A percentile compares a stretch with the other conserved stretches of the same genome.
Conservation (phyloP, 1,140 invertebrate genomes). For the Camponotus vicinus region DNA sequence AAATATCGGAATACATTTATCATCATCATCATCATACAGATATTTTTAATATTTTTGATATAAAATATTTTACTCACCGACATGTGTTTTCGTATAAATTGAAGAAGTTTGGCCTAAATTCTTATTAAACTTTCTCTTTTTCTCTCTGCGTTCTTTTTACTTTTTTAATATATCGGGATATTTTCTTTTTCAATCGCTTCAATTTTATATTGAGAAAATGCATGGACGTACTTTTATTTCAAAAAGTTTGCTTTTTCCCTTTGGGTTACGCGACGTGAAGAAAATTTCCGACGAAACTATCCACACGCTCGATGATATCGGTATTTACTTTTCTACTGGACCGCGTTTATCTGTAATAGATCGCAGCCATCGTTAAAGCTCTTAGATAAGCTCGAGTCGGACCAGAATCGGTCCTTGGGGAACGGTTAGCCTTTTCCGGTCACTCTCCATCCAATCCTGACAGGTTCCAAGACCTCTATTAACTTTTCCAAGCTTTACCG, state of each 20-base stretch:
- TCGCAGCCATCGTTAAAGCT: slow-evolving; percentile 76
- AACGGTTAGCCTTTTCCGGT: slow-evolving; percentile 80
- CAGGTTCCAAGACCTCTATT: slow-evolving; percentile 70
- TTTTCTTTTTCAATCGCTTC: slow-evolving; percentile 12
- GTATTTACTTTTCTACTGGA: slow-evolving; percentile 78
- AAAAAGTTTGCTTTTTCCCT: background rate
- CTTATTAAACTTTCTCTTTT: background rate
- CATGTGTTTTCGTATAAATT: background rate
- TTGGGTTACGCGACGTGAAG: background rate
- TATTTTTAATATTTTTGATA: background rate
- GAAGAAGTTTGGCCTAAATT: background rate
- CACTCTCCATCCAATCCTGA: slow-evolving; percentile 70
- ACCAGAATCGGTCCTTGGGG: slow-evolving; percentile 68
- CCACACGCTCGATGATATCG: slow-evolving; percentile 53
- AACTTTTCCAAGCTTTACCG: slow-evolving; percentile 63
- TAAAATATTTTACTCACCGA: slow-evolving; percentile 1
- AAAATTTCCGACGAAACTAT: slow-evolving; percentile 59
- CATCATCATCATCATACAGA: background rate
- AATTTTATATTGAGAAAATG: slow-evolving; percentile 11
- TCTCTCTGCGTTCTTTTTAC: too few relatives aligned
- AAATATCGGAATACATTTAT: background rate
- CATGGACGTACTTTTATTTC: background rate
- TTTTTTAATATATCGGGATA: background rate
- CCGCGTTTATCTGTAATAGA: slow-evolving; percentile 81
- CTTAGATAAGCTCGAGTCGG: slow-evolving; percentile 70